These are phyloP conservation scores for Dryomyza anilis DNA, from an alignment of 2,888 invertebrate genomes.

Conservation along the genomic window DNA sequence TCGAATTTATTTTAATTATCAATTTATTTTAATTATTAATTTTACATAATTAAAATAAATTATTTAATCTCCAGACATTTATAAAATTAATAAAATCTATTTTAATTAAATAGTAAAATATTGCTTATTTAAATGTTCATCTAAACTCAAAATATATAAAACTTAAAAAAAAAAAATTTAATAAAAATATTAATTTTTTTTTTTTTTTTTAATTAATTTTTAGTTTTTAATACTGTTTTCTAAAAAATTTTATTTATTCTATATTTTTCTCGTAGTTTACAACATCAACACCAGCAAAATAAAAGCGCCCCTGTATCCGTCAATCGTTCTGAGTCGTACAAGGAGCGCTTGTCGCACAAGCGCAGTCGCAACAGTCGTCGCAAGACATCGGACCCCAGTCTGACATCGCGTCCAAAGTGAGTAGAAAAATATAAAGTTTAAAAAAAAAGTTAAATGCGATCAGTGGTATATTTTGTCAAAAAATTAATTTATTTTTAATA, in stretches of 20 bases:
- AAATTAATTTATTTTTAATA: background rate
- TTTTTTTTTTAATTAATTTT: background rate
- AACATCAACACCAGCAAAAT: constrained; percentile 50
- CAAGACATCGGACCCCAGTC: constrained; percentile 82
- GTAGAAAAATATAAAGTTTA: constrained; percentile 46
- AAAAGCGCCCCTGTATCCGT: constrained; percentile 62
- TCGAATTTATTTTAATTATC: too few species aligned
- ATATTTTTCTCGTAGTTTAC: constrained; percentile 39
- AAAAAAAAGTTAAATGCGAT: background rate
- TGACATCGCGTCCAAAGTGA: constrained; percentile 70
- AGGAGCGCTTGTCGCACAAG: constrained; percentile 70
- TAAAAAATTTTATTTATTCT: background rate
- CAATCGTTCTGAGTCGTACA: constrained; percentile 76
- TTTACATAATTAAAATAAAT: too few species aligned
- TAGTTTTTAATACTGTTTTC: background rate
- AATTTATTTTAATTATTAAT: too few species aligned
- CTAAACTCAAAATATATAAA: too few species aligned
- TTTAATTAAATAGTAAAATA: too few species aligned
- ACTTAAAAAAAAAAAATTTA: too few species aligned
- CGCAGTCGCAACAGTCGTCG: constrained; percentile 72
- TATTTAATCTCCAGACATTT: too few species aligned
- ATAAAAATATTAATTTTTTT: too few species aligned
- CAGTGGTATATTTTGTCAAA: background rate
- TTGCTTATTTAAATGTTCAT: too few species aligned
- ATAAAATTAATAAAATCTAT: too few species aligned